A percentile compares a stretch with the other conserved stretches of the same genome.
These are phyloP conservation scores for Chloromyia formosa DNA, from an alignment of 2,888 invertebrate genomes.

Conservation along the genomic window DNA sequence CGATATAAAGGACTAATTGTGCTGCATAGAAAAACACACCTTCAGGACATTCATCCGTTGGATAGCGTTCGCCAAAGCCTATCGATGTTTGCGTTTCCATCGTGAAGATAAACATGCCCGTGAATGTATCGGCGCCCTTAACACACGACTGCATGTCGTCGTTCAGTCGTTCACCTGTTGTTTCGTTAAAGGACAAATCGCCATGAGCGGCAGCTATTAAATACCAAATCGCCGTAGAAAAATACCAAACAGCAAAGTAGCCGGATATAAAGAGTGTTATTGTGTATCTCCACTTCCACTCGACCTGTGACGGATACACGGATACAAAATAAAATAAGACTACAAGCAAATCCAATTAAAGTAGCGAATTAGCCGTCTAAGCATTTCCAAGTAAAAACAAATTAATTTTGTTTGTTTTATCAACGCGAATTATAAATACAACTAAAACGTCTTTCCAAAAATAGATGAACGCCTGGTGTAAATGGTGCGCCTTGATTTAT, in stretches of 20 bases:
- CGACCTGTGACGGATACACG: conserved; percentile 61
- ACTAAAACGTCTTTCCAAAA: not conserved
- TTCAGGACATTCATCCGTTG: conserved; percentile 86
- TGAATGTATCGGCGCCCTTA: conserved; percentile 70
- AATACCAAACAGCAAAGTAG: conserved; percentile 83
- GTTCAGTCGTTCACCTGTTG: conserved; percentile 60
- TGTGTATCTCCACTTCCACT: conserved; percentile 90
- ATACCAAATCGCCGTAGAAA: conserved; percentile 83
- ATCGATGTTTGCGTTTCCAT: conserved; percentile 88
- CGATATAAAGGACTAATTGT: conserved; percentile 77
- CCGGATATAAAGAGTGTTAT: conserved; percentile 84
- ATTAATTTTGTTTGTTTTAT: not conserved
- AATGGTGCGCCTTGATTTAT: too few relatives aligned
- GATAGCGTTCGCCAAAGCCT: conserved; percentile 83
- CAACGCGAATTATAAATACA: not conserved
- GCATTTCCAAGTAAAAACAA: too few relatives aligned
- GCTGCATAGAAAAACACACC: conserved; percentile 83
- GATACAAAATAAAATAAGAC: not conserved
- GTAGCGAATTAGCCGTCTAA: too few relatives aligned
- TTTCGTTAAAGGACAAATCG: conserved; percentile 72
- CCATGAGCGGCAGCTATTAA: conserved; percentile 78
- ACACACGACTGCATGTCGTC: conserved; percentile 67
- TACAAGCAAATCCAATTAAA: not conserved
- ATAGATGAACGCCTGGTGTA: not conserved
- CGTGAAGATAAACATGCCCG: conserved; percentile 80